Percentiles rank a stretch among this genome's conserved stretches.
Conservation (phyloP, 2,113 vertebrate species). For the Chlamydotis undulata region DNA sequence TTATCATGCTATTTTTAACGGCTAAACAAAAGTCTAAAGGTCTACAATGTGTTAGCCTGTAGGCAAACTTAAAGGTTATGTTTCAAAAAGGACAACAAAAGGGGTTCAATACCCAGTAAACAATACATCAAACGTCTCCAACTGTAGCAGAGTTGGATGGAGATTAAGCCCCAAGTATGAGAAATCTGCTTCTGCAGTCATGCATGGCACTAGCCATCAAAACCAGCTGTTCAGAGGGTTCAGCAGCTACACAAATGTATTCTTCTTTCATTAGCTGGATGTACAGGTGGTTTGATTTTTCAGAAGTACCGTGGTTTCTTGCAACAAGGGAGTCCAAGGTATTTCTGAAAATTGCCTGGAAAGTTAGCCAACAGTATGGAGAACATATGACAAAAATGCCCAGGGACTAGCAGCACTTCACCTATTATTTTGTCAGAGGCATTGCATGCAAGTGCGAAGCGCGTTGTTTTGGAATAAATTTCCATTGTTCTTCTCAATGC, state of each 20-base stretch:
- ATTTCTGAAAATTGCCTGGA: not conserved
- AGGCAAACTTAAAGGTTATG: not conserved
- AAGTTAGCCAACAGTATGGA: not conserved
- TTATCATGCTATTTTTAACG: not conserved
- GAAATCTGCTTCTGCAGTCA: not conserved
- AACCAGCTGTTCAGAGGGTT: not conserved
- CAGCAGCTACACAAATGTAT: not conserved
- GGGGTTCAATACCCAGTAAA: not conserved
- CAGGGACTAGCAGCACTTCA: not conserved
- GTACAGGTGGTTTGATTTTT: not conserved
- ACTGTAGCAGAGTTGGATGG: not conserved
- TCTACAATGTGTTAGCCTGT: not conserved
- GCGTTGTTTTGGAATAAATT: conserved; percentile 96
- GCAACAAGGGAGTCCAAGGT: not conserved
- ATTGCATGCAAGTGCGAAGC: conserved; percentile 95
- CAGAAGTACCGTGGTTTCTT: not conserved
- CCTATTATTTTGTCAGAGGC: conserved; percentile 97
- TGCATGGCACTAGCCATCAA: not conserved
- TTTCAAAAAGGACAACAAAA: not conserved
- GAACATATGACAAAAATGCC: not conserved
- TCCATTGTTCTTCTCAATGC: conserved; percentile 97
- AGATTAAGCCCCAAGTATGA: not conserved
- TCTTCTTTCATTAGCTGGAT: not conserved
- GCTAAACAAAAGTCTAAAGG: not conserved
- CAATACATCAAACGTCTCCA: not conserved